Base-by-base conservation (phyloP, 2,797 vertebrate genomes). In the Muscicapa comitata region DNA sequence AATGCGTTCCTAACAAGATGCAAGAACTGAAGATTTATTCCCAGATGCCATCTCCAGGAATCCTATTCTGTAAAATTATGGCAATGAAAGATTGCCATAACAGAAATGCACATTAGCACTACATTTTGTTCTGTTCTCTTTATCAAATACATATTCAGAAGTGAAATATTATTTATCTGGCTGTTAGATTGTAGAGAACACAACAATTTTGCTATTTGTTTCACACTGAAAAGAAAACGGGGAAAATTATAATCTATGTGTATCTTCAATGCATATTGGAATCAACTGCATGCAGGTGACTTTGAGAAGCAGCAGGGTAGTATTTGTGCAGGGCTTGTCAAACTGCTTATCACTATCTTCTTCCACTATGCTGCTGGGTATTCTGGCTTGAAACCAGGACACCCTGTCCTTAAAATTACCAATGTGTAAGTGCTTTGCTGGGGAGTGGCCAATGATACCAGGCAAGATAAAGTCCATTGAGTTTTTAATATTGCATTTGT, bases 381-480 rank as follows among this genome's bases (percentile, higher is more conserved):
- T 24, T 72, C 38, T 86, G 86, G 40, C 40, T 78, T 77, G 57
- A 93, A 87, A 77, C 58, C 89, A 94, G 58, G 81, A 65, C 87
- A 95, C n/a, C 20, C 6, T 70, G 47, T 87, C 75, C 84, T 95
- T 91, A 89, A 88, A 83, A 91, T n/a, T 10, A 61, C 9, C 43
- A 73, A 17, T 35, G 28, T 80, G 25, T 86, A 90, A 93, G 86
- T 94, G 92, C 87, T 93, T 91, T 90, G 9, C 78, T 95, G 94
- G 78, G 63, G 43, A 80, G 37, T 35, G 11, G 82, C 92, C 96
- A 94, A 51, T 13, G 43, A 93, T 78, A 88, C 20, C 54, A 91
- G 71, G 33, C 62, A 86, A 75, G 85, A 95, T 84, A 75, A 88
- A 65, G 31, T 62, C 54, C 48, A 70, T 9, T 55, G 86, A 86